phyloP scores from a whole-genome alignment of 1,140 invertebrate genomes.

The Cydia fagiglandana region DNA sequence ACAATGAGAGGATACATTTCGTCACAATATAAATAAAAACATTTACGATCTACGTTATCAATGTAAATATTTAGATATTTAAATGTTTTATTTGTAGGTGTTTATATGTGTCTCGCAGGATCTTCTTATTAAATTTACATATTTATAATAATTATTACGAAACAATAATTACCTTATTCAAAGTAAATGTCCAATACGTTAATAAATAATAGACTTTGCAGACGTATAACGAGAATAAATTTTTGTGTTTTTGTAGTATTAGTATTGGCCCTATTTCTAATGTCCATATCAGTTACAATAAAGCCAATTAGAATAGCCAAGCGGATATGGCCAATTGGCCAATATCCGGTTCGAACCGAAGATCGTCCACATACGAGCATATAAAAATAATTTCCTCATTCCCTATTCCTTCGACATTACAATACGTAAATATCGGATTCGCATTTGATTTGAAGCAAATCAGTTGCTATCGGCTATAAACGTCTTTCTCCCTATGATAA shows the following conservation, averaged over 20 bases:
- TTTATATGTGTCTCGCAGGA: no score
- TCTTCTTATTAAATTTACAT: no score
- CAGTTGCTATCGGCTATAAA: conserved; percentile 54
- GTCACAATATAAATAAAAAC: no score
- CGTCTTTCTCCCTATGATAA: conserved; percentile 55
- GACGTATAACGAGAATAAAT: neutral
- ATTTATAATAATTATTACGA: no score
- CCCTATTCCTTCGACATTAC: conserved; percentile 35
- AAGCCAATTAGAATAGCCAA: conserved; percentile 7
- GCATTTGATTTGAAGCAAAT: conserved; percentile 54
- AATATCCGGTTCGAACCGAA: conserved; percentile 20
- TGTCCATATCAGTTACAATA: conserved; percentile 9
- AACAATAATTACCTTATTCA: no score
- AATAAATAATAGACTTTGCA: no score
- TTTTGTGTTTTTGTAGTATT: neutral
- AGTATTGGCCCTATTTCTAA: neutral
- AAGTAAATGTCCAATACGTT: no score
- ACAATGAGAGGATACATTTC: neutral
- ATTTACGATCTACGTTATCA: no score
- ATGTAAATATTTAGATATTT: no score
- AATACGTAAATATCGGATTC: conserved; percentile 49
- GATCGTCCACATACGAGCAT: conserved; percentile 17
- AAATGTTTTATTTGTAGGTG: no score
- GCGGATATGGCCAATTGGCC: conserved; percentile 14
- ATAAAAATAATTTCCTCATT: conserved; percentile 22